Percentiles rank a stretch among this genome's conserved stretches.
phyloP scores from a whole-genome alignment of 2,797 vertebrate genomes.

The Agapornis canus region DNA sequence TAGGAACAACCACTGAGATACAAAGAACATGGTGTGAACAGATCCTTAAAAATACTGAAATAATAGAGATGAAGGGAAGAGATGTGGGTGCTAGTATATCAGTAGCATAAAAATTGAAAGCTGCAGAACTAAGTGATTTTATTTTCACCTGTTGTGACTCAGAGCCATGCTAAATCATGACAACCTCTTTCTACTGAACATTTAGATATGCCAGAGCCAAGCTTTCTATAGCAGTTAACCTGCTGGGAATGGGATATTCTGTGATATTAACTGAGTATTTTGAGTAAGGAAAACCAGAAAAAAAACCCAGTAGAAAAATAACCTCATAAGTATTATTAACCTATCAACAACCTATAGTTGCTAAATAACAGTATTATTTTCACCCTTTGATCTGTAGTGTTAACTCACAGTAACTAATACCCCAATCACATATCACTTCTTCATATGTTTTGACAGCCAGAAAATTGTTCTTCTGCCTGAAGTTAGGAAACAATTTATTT shows the following conservation, averaged over 20 bases:
- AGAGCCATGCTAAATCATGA: neutral
- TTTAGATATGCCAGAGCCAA: neutral
- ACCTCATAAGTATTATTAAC: neutral
- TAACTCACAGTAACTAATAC: neutral
- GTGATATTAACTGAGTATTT: neutral
- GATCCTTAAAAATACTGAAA: neutral
- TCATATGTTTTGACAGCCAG: constrained; percentile 8
- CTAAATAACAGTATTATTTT: neutral
- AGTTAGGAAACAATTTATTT: constrained; percentile 2
- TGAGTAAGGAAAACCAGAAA: neutral
- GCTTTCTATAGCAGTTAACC: neutral
- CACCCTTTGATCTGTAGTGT: neutral
- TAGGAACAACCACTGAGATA: neutral
- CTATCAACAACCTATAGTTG: neutral
- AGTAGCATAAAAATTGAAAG: neutral
- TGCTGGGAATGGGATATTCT: neutral
- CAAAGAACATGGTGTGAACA: neutral
- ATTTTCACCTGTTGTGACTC: neutral
- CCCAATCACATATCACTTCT: neutral
- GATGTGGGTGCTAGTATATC: neutral
- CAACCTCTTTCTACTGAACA: neutral
- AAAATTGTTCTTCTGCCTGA: constrained; percentile 5
- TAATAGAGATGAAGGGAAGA: neutral
- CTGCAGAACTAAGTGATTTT: neutral
- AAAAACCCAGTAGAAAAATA: neutral